phyloP scores from a whole-genome alignment of 2,113 vertebrate species.

The Nyctereutes procyonoides region DNA sequence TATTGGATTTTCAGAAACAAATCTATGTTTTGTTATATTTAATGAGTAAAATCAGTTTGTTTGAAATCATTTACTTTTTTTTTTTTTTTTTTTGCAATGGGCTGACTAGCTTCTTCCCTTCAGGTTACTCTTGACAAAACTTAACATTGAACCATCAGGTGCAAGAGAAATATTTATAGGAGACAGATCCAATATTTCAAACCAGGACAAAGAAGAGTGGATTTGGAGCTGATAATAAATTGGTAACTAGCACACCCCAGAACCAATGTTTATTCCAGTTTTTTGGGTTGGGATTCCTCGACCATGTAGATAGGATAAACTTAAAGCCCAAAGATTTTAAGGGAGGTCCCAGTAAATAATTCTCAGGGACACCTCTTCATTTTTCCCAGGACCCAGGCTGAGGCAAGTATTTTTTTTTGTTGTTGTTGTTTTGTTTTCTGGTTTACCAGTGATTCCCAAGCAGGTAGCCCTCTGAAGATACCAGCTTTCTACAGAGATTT shows the following conservation, averaged over 20 bases:
- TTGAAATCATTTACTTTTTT: neutral
- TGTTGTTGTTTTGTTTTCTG: neutral
- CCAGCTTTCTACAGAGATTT: constrained; percentile 27
- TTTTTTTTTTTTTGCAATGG: neutral
- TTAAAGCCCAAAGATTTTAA: constrained; percentile 20
- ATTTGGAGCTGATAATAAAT: neutral
- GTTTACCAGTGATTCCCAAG: neutral
- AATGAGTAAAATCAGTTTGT: neutral
- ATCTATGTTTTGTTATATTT: neutral
- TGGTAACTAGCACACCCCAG: neutral
- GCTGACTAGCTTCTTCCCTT: neutral
- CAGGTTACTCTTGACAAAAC: neutral
- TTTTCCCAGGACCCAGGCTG: neutral
- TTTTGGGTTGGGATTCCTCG: constrained; percentile 29
- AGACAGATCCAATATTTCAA: neutral
- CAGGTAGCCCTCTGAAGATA: neutral
- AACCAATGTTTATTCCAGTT: constrained; percentile 18
- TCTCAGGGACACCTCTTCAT: neutral
- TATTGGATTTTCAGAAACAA: constrained; percentile 25
- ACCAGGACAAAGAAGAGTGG: neutral
- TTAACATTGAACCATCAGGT: neutral
- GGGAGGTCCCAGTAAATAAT: neutral
- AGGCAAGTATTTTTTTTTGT: neutral
- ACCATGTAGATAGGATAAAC: neutral
- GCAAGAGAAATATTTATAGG: neutral